Base-by-base conservation (phyloP, 2,797 vertebrate genomes). In the Enoplosus armatus region DNA sequence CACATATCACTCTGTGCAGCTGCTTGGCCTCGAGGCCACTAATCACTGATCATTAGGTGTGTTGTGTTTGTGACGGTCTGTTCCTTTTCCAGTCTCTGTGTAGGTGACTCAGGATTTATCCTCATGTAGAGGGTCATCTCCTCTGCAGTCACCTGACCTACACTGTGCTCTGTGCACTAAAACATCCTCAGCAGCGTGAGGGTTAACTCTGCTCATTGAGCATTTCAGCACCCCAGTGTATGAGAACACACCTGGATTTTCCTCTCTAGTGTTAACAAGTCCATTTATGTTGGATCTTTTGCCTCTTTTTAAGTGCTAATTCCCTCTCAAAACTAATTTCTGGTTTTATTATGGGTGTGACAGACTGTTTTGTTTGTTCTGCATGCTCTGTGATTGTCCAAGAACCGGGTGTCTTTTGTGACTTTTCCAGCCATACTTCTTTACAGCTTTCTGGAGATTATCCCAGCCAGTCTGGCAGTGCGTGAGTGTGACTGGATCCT, bases 61-160 rank as follows among this genome's bases (percentile, higher is more conserved):
- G 69, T 63, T 79, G 6, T 73, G 60, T 79, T 75, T 68, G 80
- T 75, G 75, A 77, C 72, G 24, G 68, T 72, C 58, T 72, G 29
- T 61, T 87, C 69, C 20, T 80, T 60, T 66, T 60, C 29, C 66
- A 79, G 72, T 80, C 69, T 74, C 72, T 81, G 72, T 85, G 80
- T 79, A 77, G 87, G 89, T 87, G 91, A 92, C 90, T 94, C 91
- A 93, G 92, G 92, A 88, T 88, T 89, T 82, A 72, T 85, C 71
- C 83, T 83, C 81, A 69, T 82, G 75, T 89, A 75, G 79, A 89
- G 86, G 85, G 82, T 87, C 77, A 62, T 77, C 77, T 87, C 53
- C 80, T 86, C 80, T 88, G 84, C 83, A 79, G 89, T 85, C 89
- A 87, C 83, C 90, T 89, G 91, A 93, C 87, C 88, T 81, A 75